Evolutionary conservation across 1,140 invertebrate species (phyloP).

Genomic region (Neodiprion lecontei): DNA sequence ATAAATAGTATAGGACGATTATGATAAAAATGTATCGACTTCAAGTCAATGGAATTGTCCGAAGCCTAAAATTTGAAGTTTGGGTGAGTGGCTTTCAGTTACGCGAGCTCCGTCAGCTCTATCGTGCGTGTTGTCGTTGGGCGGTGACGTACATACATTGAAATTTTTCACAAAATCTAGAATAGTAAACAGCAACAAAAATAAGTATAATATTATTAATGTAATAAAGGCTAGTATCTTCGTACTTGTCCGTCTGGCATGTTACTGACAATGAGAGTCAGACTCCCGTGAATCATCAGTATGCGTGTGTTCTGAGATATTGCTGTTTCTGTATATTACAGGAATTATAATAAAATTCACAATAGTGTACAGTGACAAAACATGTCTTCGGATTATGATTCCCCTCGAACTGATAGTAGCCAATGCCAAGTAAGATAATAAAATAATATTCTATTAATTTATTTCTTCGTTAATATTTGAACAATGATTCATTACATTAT

Average conservation of each 20-base stretch:
- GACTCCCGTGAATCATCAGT: slow-evolving; percentile 29
- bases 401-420: neutral
- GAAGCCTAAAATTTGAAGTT: too few relatives aligned
- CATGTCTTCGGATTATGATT: neutral
- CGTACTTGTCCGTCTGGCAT: slow-evolving; percentile 26
- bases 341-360: slow-evolving; percentile 42
- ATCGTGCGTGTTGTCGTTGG: too few relatives aligned
- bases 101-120: too few relatives aligned
- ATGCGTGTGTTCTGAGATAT: slow-evolving; percentile 38
- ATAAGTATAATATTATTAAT: slow-evolving; percentile 32
- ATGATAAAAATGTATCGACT: neutral
- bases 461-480: neutral
- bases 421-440: neutral
- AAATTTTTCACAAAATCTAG: slow-evolving; percentile 27
- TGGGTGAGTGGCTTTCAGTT: neutral
- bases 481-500: neutral
- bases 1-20: neutral
- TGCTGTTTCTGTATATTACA: slow-evolving; percentile 43
- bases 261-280: slow-evolving; percentile 27
- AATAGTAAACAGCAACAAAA: slow-evolving; percentile 15
- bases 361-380: neutral
- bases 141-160: too few relatives aligned
- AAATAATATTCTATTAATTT: neutral
- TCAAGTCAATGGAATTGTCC: neutral
- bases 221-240: slow-evolving; percentile 26